Base-by-base conservation (phyloP, 2,888 invertebrate species). In the Chrysopilus asiliformis region DNA sequence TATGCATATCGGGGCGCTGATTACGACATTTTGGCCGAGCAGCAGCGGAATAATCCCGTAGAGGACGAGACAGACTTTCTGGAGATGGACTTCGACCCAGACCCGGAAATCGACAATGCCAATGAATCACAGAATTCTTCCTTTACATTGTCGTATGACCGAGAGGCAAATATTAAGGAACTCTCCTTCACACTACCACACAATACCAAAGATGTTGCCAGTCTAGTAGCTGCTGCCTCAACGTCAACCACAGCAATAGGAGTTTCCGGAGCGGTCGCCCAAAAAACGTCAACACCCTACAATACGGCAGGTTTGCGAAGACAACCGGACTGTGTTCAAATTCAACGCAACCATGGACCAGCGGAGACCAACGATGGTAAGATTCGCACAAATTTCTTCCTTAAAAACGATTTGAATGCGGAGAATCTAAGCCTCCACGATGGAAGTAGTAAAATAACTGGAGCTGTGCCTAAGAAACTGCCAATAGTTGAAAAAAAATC, bases 71-170 rank as follows among this genome's bases (percentile, higher is more conserved):
- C 60, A 2, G 63, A 63, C 41, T 63, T 61, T 40, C 50, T 63
- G 4, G 63, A 63, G 51, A 63, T 63, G 63, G 63, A 63, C 41
- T 63, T 62, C 33, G 63, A 63, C 32, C 63, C 63, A 5, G 63
- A 63, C 46, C 61, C 61, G 2, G 63, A 63, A 39, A 46, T 59
- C 10, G 63, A 63, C 17, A 37, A 32, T 25, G 13, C 29, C 19
- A 37, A 37, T 18, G 37, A 37, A 18, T 32, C 26, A 17, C 24
- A 26, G 16, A 32, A 17, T 10, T 12, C 10, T 22, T 22, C 22
- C 7, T 22, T 22, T 22, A 22, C 7, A 7, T 7, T 8, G 10
- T 22, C 10, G 7, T 22, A 22, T 22, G 10, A 22, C 22, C 7
- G 7, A 8, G 7, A 22, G 22, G 10, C 7, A 8, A 22, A 22